Evolutionary conservation across 1,140 invertebrate species (phyloP).

Genomic region (Platyura marginata): DNA sequence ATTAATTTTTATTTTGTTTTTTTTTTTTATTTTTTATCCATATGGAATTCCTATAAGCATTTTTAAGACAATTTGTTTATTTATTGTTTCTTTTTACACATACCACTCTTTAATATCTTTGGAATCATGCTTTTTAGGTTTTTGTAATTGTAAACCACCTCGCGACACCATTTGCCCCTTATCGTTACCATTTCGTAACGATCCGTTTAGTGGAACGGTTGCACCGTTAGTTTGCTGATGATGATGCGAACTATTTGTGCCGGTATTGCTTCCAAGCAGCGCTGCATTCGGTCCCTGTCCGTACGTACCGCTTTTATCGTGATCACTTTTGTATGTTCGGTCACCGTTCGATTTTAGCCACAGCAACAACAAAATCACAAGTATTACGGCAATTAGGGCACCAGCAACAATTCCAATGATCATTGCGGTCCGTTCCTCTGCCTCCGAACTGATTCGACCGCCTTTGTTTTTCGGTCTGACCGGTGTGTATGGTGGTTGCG

Average conservation of each 20-base stretch:
- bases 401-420: slow-evolving; percentile 82
- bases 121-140: slow-evolving; percentile 53
- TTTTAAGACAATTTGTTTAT: not conserved
- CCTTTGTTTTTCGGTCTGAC: slow-evolving; percentile 17
- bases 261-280: slow-evolving; percentile 38
- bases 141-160: slow-evolving; percentile 27
- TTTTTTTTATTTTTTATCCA: not conserved
- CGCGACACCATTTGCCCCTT: slow-evolving; percentile 8
- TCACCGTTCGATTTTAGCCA: slow-evolving; percentile 69
- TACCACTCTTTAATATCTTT: slow-evolving; percentile 92
- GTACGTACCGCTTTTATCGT: slow-evolving; percentile 49
- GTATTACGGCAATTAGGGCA: slow-evolving; percentile 75
- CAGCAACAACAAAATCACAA: slow-evolving; percentile 75
- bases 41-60: not conserved
- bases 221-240: slow-evolving; percentile 16
- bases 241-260: slow-evolving; percentile 24
- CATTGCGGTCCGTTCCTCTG: slow-evolving; percentile 51
- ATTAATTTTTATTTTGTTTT: not conserved
- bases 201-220: slow-evolving; percentile 8
- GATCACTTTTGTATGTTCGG: slow-evolving; percentile 78
- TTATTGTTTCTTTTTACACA: slow-evolving; percentile 38
- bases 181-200: slow-evolving; percentile 9
- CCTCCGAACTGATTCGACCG: slow-evolving; percentile 47
- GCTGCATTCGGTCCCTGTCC: slow-evolving; percentile 57
- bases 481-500: slow-evolving; percentile 13